A percentile compares a stretch with the other conserved stretches of the same genome.
Evolutionary conservation across 1,140 invertebrate genomes (phyloP).

Genomic region (Propsilocerus akamusi): DNA sequence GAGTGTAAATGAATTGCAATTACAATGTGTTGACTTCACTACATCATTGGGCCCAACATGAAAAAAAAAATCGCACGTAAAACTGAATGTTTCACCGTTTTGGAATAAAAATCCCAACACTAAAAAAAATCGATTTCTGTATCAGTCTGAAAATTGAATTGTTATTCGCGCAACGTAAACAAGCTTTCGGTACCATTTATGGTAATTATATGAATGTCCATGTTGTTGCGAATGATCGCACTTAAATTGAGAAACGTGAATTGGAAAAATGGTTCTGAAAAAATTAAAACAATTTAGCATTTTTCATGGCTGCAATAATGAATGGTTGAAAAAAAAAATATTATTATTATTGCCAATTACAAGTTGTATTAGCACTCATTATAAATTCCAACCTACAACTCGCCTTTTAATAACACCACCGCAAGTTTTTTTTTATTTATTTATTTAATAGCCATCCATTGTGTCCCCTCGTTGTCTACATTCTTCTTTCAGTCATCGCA

Average conservation of each 20-base stretch:
- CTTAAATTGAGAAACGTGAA: background rate
- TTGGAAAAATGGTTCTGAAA: background rate
- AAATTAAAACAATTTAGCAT: too few species aligned
- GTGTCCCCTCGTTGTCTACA: background rate
- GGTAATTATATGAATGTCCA: conserved; percentile 2
- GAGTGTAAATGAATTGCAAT: too few species aligned
- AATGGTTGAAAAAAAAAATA: background rate
- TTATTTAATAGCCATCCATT: too few species aligned
- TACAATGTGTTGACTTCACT: too few species aligned
- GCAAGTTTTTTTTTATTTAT: too few species aligned
- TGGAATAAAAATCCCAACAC: too few species aligned
- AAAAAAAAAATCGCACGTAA: too few species aligned
- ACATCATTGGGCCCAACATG: too few species aligned
- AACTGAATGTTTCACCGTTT: too few species aligned
- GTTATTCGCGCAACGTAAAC: conserved; percentile 1
- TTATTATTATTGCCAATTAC: conserved; percentile 3
- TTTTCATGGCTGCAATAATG: background rate
- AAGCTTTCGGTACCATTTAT: conserved; percentile 1
- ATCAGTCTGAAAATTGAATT: conserved; percentile 3
- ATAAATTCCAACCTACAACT: conserved; percentile 1
- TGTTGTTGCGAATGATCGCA: background rate
- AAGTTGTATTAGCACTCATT: conserved; percentile 1
- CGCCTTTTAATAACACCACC: background rate
- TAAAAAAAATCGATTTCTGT: too few species aligned
- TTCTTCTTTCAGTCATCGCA: too few species aligned